phyloP scores from a whole-genome alignment of 2,888 invertebrate genomes.

The Drosophila kanekoi region DNA sequence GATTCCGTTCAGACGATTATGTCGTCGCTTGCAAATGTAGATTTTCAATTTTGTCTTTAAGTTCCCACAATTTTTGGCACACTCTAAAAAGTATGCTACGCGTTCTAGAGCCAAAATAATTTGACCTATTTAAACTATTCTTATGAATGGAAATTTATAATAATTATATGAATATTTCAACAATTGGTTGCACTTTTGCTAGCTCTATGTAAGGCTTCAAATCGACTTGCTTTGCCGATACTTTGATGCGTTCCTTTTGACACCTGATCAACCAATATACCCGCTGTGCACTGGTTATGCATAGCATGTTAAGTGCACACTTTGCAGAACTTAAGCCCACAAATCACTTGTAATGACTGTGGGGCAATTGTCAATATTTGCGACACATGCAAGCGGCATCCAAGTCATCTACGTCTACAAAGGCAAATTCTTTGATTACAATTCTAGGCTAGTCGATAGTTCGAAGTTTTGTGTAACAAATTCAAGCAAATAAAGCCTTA shows the following conservation, averaged over 20 bases:
- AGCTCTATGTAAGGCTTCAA: too few relatives aligned
- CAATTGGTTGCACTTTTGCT: too few relatives aligned
- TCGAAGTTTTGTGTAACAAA: conserved; percentile 74
- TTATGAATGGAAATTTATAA: too few relatives aligned
- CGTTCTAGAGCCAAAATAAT: not conserved
- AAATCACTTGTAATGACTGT: conserved; percentile 55
- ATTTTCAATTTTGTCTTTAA: not conserved
- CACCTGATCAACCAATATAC: not conserved
- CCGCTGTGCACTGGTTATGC: not conserved
- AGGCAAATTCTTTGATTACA: conserved; percentile 69
- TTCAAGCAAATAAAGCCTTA: conserved; percentile 67
- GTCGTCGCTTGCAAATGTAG: too few relatives aligned
- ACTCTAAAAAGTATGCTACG: conserved; percentile 47
- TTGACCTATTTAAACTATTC: not conserved
- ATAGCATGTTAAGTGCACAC: conserved; percentile 49
- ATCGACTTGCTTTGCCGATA: too few relatives aligned
- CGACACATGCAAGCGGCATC: conserved; percentile 66
- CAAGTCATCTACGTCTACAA: conserved; percentile 46
- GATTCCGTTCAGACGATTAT: too few relatives aligned
- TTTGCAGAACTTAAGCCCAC: conserved; percentile 48
- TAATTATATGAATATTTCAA: too few relatives aligned
- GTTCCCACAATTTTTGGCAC: not conserved
- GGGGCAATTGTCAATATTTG: conserved; percentile 72
- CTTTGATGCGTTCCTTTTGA: too few relatives aligned
- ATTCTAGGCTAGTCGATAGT: conserved; percentile 56